Evolutionary conservation across 1,140 invertebrate species (phyloP), one percentile per base, ranked within the genome.

Genomic region (Penaeus indicus): DNA sequence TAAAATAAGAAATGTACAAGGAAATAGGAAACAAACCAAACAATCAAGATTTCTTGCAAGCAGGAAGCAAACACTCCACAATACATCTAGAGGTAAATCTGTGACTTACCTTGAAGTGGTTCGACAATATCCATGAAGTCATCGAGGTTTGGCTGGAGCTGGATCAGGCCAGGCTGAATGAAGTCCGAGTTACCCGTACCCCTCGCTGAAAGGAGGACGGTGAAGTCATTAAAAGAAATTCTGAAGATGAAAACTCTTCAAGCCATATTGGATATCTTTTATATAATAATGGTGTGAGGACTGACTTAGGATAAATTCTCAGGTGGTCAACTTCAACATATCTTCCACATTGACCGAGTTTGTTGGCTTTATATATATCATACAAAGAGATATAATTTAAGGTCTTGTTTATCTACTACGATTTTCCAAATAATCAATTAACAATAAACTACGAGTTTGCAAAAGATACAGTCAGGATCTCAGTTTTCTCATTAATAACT

Each of bases 161-260:
- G 97, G 81, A 98, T 96, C 90, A 99, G 94, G 92, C 97, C 98
- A 81, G 99, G 99, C 94, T 99, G 99, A 93, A 99, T 99, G 92
- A 99, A 97, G 94, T 99, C 98, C 22, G 98, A 91, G 67, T 91
- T 91, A 3, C 90, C 90, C 21, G 89, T 90, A 27, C 88, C 85
- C n/a, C 88, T 82, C 18, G 90, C 89, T 85, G 85, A 25, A 83
- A 82, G 88, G 93, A 82, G 19, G 16, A 27, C 22, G 8, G 62
- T 22, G 25, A 2, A 27, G 22, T 54, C 47, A 82, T 27, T 62
- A 82, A 54, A 82, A 47, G 21, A 79, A 38, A 78, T 2, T 38
- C n/a, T n/a, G 42, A 47, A 79, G 42, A 27, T 22, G 60, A 62
- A 83, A 63, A 47, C 10, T 27, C n/a, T 27, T 25, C 38, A 42